Percentiles rank a stretch among this genome's conserved stretches.
Conservation (phyloP, 2,113 vertebrate genomes). For the human (Homo sapiens) region GRCh38 chrX:38099501-38100000, state of each 20-base stretch:
- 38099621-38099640: neutral
- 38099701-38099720: neutral
- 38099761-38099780: neutral
- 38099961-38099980: neutral
- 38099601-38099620: neutral
- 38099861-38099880: neutral
- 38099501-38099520: neutral
- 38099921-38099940: neutral
- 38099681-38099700: neutral
- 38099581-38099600: neutral
- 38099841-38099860: neutral
- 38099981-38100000: neutral
- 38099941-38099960: neutral
- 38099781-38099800: neutral
- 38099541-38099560: neutral
- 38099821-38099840: neutral
- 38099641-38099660: neutral
- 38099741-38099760: neutral
- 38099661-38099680: neutral
- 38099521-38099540: neutral
- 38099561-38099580: neutral
- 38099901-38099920: neutral
- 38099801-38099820: neutral
- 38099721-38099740: neutral
- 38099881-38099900: neutral